These are phyloP conservation scores for Nipponia nippon DNA, from an alignment of 2,113 vertebrate species.

Conservation along the genomic window DNA sequence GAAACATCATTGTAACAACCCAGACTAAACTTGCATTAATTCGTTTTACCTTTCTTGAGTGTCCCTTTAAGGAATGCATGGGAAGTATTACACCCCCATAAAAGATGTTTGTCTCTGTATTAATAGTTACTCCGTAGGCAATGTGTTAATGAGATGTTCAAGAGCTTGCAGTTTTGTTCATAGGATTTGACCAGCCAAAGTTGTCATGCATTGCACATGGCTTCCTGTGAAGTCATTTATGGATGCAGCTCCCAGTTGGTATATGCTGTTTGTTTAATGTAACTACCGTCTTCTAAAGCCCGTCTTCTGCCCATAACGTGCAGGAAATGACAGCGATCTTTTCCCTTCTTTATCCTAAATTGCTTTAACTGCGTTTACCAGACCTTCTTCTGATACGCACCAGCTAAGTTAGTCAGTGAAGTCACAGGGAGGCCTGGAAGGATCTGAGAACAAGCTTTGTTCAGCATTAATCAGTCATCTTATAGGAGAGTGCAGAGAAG, in stretches of 20 bases:
- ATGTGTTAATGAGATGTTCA: background rate
- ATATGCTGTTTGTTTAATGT: background rate
- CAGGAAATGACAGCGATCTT: background rate
- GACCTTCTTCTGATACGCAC: background rate
- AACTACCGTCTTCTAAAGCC: background rate
- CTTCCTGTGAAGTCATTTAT: background rate
- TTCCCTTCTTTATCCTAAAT: background rate
- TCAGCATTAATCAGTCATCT: background rate
- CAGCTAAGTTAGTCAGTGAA: background rate
- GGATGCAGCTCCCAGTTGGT: background rate
- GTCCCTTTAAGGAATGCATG: background rate
- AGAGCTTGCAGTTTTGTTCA: background rate
- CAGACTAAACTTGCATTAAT: background rate
- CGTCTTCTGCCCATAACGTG: background rate
- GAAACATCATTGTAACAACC: background rate
- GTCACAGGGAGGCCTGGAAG: background rate
- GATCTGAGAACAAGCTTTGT: background rate
- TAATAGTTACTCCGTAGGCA: conserved; percentile 7
- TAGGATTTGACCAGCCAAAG: background rate
- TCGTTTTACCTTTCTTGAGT: background rate
- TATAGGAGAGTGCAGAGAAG: background rate
- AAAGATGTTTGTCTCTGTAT: conserved; percentile 32
- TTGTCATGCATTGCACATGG: background rate
- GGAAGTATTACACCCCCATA: background rate
- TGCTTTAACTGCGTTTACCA: background rate